These are phyloP conservation scores for Brachionus rotundiformis DNA, from an alignment of 1,140 invertebrate genomes.

Conservation along the genomic window DNA sequence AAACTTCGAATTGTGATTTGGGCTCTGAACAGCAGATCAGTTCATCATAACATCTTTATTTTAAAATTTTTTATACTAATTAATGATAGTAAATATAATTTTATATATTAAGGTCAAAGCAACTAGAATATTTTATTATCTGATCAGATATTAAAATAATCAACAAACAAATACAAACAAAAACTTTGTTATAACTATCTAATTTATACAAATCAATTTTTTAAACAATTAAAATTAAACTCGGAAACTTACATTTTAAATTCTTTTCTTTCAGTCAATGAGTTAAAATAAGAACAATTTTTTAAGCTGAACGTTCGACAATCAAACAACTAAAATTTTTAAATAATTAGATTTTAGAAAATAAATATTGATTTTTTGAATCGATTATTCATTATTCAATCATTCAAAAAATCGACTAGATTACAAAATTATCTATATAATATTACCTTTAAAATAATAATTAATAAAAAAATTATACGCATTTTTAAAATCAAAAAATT, in stretches of 20 bases:
- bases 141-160: too few relatives aligned
- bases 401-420: too few relatives aligned
- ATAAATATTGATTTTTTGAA: neutral
- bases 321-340: neutral
- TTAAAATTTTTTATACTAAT: neutral
- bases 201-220: too few relatives aligned
- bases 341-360: neutral
- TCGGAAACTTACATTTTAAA: conserved; percentile 35
- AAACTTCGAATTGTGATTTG: neutral
- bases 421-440: too few relatives aligned
- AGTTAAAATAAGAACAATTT: conserved; percentile 32
- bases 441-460: neutral
- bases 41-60: conserved; percentile 35
- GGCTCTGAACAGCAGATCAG: conserved; percentile 27
- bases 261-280: neutral
- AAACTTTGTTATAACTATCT: too few relatives aligned
- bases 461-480: neutral
- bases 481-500: too few relatives aligned
- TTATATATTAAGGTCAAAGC: too few relatives aligned
- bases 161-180: too few relatives aligned
- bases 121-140: too few relatives aligned
- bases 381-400: neutral
- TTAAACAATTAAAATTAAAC: too few relatives aligned
- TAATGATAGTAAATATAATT: too few relatives aligned
- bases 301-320: neutral